Evolutionary conservation across 1,140 invertebrate species (phyloP).

Genomic region (Onthophagus taurus): DNA sequence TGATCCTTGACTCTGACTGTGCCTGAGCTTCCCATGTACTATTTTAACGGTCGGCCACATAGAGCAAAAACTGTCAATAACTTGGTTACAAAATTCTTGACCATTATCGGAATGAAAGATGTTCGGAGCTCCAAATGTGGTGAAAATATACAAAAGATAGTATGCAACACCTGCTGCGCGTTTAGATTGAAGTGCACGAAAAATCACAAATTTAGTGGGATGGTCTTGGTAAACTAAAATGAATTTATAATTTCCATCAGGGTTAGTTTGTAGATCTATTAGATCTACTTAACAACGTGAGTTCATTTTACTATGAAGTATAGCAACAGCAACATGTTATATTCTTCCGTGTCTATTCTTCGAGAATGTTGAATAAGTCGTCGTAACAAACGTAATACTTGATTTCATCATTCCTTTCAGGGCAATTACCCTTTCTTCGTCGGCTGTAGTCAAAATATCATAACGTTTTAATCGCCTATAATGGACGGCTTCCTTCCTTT

Average conservation of each 20-base stretch:
- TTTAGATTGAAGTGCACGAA: constrained; percentile 27
- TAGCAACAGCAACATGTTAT: neutral
- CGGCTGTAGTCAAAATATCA: constrained; percentile 12
- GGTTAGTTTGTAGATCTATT: constrained; percentile 4
- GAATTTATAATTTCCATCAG: constrained; percentile 8
- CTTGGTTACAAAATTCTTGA: constrained; percentile 34
- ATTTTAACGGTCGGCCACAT: constrained; percentile 33
- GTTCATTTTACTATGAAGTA: constrained; percentile 6
- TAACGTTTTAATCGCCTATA: constrained; percentile 9
- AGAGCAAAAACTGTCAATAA: constrained; percentile 28
- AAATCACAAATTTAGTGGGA: constrained; percentile 36
- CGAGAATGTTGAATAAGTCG: constrained; percentile 23
- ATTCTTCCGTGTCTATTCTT: constrained; percentile 11
- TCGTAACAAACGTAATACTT: too few species aligned
- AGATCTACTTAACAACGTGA: constrained; percentile 2
- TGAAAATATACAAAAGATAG: constrained; percentile 31
- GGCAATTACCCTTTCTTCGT: constrained; percentile 16
- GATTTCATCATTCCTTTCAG: constrained; percentile 15
- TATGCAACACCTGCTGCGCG: constrained; percentile 27
- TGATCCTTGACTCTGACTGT: constrained; percentile 24
- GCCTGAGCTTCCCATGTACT: constrained; percentile 31
- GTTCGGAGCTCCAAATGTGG: constrained; percentile 34
- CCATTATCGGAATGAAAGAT: constrained; percentile 37
- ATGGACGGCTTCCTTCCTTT: constrained; percentile 3
- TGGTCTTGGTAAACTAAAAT: constrained; percentile 30